phyloP scores from a whole-genome alignment of 2,113 vertebrate species.

The Semnornis frantzii region DNA sequence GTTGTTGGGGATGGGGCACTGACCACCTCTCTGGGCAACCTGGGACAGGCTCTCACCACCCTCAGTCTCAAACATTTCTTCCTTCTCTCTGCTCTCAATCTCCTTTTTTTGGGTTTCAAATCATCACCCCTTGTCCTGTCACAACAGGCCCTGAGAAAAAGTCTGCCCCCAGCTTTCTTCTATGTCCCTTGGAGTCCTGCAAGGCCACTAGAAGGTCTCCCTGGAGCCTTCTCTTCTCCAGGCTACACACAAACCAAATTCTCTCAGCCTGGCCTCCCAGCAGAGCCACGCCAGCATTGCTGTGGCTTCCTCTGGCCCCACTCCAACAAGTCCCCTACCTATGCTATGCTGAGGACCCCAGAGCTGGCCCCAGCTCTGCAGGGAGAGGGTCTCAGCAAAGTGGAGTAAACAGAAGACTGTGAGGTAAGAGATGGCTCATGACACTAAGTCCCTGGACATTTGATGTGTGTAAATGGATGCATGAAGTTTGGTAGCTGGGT shows the following conservation, averaged over 20 bases:
- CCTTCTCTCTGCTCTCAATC: rapidly evolving
- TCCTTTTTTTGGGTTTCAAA: neutral
- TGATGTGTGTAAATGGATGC: neutral
- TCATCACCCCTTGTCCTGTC: neutral
- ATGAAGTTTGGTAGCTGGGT: neutral
- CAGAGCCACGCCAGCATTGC: rapidly evolving
- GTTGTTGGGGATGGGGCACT: neutral
- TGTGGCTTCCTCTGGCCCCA: rapidly evolving
- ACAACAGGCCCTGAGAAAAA: neutral
- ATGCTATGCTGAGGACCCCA: neutral
- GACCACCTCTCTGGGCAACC: neutral
- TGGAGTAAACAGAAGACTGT: rapidly evolving
- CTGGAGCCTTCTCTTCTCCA: neutral
- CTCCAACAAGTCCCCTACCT: rapidly evolving
- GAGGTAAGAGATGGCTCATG: neutral
- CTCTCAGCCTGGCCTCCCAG: neutral
- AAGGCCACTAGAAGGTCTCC: neutral
- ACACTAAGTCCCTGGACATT: neutral
- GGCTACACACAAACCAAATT: neutral
- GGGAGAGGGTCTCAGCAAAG: neutral
- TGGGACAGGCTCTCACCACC: neutral
- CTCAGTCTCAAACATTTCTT: rapidly evolving
- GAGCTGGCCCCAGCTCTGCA: neutral
- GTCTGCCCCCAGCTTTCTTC: neutral
- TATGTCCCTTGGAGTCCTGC: neutral